Evolutionary conservation across 2,113 vertebrate species (phyloP), one percentile per base, ranked within the genome.

Genomic region (Pelecanus crispus): DNA sequence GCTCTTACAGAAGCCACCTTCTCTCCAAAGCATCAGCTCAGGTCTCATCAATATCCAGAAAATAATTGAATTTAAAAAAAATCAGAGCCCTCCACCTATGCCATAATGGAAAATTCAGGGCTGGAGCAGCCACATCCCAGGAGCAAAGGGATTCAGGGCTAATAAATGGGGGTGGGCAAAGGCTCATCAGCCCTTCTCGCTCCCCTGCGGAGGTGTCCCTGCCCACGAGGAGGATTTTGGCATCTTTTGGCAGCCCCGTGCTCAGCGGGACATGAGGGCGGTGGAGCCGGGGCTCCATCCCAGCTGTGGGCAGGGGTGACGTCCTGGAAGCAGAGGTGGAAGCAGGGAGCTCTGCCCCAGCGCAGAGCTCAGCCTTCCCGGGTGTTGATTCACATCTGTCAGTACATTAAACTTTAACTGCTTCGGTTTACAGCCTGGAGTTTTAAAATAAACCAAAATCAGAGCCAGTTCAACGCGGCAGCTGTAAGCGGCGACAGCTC

Each of bases 91-190:
- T 81, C 29, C 53, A 40, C 26, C 26, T 55, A 34, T 24, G 24
- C 26, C 1, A 2, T 28, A 18, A n/a, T 9, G 13, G n/a, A 45
- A 38, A 81, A 17, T 9, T 17, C 6, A 1, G 4, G 28, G 16
- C 34, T 38, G 21, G 42, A 66, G 53, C 44, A 81, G 40, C 25
- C 31, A 4, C 29, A 4, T 32, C 16, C 29, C 10, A 11, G 32
- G 14, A 77, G 40, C 50, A 10, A 18, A 0, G 0, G 34, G 40
- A 24, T 63, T 45, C 25, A 15, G 16, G 3, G 26, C 9, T 29
- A 42, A 32, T 10, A 6, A 77, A 49, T 2, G 0, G 24, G 25
- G 21, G 6, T 25, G 29, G 42, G 10, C 45, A 22, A 56, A 42
- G n/a, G n/a, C 24, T 70, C 29, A 4, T 11, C 28, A 40, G 36